Percentiles rank a stretch among this genome's conserved stretches.
phyloP scores from a whole-genome alignment of 2,888 invertebrate genomes.

The Kryphioiulus occultus region DNA sequence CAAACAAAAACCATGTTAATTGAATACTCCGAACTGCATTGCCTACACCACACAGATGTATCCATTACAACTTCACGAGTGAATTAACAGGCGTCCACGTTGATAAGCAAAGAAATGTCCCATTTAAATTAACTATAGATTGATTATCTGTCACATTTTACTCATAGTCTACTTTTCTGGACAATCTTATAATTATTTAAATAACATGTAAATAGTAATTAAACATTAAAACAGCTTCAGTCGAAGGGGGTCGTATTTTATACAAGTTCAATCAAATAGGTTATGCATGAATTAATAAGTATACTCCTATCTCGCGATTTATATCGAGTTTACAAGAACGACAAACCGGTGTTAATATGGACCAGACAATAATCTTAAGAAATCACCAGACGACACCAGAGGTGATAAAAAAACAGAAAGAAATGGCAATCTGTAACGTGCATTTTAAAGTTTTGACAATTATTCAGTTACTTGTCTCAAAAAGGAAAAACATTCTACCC shows the following conservation, averaged over 20 bases:
- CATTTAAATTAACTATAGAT: background rate
- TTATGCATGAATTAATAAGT: background rate
- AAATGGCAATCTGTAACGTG: background rate
- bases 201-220: background rate
- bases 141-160: background rate
- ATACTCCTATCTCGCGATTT: background rate
- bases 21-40: too few relatives aligned
- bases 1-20: too few relatives aligned
- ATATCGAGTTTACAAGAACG: background rate
- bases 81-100: background rate
- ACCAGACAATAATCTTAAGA: background rate
- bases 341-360: background rate
- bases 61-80: background rate
- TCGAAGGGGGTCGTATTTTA: background rate
- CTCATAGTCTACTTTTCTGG: background rate
- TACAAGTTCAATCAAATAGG: background rate
- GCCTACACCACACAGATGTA: too few relatives aligned
- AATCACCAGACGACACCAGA: background rate
- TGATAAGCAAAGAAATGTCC: slow-evolving; percentile 7
- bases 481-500: too few relatives aligned
- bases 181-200: background rate
- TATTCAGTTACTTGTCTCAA: background rate
- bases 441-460: background rate
- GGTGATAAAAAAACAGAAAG: background rate
- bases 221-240: background rate